Base-by-base conservation (phyloP, 30 jellyfish, hydroid and myxozoan species). In the Hydractinia symbiolongicarpus region DNA sequence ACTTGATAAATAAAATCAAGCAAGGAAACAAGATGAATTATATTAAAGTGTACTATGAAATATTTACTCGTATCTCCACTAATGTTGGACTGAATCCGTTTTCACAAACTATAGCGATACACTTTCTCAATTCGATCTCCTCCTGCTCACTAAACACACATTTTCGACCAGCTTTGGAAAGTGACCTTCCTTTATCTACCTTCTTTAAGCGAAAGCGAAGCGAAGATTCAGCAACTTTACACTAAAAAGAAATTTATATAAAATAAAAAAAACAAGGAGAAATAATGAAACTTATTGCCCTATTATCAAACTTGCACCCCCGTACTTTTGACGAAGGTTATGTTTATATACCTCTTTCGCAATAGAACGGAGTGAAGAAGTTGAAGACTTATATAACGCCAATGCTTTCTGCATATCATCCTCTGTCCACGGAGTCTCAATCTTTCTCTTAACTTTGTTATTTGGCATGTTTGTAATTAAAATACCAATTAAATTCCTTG, bases 31-130 rank as follows among this genome's bases (percentile, higher is more conserved):
- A 58, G 19, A 58, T 13, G 19, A 58, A 58, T 9, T 1, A 58
- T 58, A 11, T 16, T 58, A 11, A 11, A 16, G 19, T 16, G 15
- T 13, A 11, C 19, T 58, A 13, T 16, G 15, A 11, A 11, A 58
- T 58, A 58, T 16, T 58, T 16, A 58, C 69, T 16, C 69, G 15
- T 58, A 58, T 16, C 69, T 58, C 69, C 17, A 58, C 69, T 16
- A 58, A 58, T 58, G 69, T 58, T 58, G 69, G 69, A 58, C 15
- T 58, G 19, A 58, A 58, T 58, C 69, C 69, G 19, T 58, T 58
- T 58, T 58, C 69, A 16, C 69, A 58, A 58, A 58, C 69, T 16
- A 58, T 16, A 58, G 69, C 19, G 15, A 58, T 58, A 16, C 69
- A 58, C 19, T 58, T 58, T 16, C 15, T 11, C 15, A 13, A 11